These are phyloP conservation scores for Neoarius graeffei DNA, from an alignment of 2,113 vertebrate species.

Conservation along the genomic window DNA sequence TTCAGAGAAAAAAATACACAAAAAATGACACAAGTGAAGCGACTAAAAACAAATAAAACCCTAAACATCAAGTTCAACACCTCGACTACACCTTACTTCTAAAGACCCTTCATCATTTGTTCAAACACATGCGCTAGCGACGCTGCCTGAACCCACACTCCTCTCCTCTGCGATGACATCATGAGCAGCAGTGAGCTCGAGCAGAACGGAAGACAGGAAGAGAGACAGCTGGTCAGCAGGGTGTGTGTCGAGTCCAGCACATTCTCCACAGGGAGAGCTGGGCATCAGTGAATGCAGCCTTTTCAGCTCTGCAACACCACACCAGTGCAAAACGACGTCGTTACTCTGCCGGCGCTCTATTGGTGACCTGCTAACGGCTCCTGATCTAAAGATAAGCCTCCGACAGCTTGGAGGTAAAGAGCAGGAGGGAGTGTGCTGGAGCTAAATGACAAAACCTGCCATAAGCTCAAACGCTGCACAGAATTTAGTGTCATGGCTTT, in stretches of 20 bases:
- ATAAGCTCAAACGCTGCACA: neutral
- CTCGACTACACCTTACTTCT: neutral
- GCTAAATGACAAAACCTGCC: neutral
- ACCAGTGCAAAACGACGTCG: slow-evolving; percentile 27
- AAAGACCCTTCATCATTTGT: neutral
- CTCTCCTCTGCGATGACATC: neutral
- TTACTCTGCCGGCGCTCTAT: neutral
- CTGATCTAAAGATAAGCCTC: slow-evolving; percentile 31
- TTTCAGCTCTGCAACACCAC: slow-evolving; percentile 36
- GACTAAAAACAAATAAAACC: neutral
- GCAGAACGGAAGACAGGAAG: slow-evolving; percentile 12
- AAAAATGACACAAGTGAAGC: neutral
- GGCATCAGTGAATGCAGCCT: slow-evolving; percentile 23
- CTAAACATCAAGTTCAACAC: neutral
- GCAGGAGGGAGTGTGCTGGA: neutral
- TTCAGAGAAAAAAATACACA: neutral
- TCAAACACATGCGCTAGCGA: neutral
- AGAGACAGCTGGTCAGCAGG: slow-evolving; percentile 48
- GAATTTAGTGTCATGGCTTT: neutral
- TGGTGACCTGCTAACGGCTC: neutral
- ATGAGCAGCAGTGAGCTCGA: slow-evolving; percentile 20
- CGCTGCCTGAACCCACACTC: neutral
- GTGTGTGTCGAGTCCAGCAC: slow-evolving; percentile 22
- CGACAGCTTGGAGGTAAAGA: neutral
- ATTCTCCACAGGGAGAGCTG: slow-evolving; percentile 25